These are phyloP conservation scores for Sebastes hubbsi DNA, from an alignment of 2,797 vertebrate species.

Conservation along the genomic window DNA sequence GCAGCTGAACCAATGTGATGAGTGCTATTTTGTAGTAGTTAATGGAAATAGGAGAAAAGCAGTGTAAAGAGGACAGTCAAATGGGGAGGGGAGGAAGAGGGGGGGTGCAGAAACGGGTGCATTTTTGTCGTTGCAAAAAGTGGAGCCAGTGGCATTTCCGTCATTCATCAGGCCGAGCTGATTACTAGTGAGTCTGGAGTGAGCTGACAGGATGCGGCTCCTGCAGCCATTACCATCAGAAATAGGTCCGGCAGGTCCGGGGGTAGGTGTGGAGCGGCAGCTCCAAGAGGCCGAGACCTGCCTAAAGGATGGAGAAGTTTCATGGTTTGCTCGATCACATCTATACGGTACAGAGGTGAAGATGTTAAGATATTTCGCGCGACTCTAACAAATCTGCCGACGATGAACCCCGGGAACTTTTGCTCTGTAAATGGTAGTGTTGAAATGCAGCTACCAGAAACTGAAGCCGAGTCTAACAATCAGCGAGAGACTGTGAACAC, in stretches of 20 bases:
- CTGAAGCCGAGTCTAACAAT: slow-evolving; percentile 21
- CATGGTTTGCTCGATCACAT: slow-evolving; percentile 70
- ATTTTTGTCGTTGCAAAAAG: slow-evolving; percentile 55
- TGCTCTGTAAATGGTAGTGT: slow-evolving; percentile 41
- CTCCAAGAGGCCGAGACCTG: slow-evolving; percentile 63
- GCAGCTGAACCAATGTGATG: slow-evolving; percentile 59
- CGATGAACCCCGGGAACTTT: slow-evolving; percentile 57
- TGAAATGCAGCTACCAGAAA: slow-evolving; percentile 59
- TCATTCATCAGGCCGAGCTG: slow-evolving; percentile 79
- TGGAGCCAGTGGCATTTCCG: slow-evolving; percentile 79
- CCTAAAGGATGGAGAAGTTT: slow-evolving; percentile 67
- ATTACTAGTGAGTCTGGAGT: slow-evolving; percentile 80
- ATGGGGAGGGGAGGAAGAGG: slow-evolving; percentile 5
- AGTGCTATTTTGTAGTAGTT: slow-evolving; percentile 53
- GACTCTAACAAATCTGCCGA: slow-evolving; percentile 35
- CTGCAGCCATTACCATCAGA: slow-evolving; percentile 82
- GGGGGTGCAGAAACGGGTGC: not conserved
- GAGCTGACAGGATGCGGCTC: slow-evolving; percentile 84
- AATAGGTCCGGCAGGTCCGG: slow-evolving; percentile 76
- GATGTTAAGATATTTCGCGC: slow-evolving; percentile 37
- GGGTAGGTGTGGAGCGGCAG: slow-evolving; percentile 48
- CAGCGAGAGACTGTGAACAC: slow-evolving; percentile 32
- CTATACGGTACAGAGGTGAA: slow-evolving; percentile 23
- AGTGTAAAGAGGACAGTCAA: slow-evolving; percentile 62
- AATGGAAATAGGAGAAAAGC: slow-evolving; percentile 41